A percentile compares a stretch with the other conserved stretches of the same genome.
These are phyloP conservation scores for Onchidella celtica DNA, from an alignment of 2,888 invertebrate species.

Conservation along the genomic window DNA sequence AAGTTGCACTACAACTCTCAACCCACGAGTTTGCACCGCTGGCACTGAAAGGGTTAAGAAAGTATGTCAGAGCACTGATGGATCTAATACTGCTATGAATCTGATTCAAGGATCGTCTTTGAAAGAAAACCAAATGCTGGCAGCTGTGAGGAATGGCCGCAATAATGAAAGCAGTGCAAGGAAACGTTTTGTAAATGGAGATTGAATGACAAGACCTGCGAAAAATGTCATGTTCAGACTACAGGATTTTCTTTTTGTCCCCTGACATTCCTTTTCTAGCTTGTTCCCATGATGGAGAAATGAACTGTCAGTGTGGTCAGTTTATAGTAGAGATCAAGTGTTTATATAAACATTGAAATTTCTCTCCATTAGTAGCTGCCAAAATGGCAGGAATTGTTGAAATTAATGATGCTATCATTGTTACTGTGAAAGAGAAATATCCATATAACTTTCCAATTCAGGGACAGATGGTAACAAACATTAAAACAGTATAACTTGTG, in stretches of 20 bases:
- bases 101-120: not conserved
- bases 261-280: not conserved
- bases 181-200: not conserved
- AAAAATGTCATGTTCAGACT: not conserved
- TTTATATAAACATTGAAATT: not conserved
- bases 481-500: too few species aligned
- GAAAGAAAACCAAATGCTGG: not conserved
- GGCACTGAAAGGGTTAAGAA: not conserved
- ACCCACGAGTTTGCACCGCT: too few species aligned
- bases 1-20: too few species aligned
- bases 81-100: not conserved
- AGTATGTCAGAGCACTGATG: not conserved
- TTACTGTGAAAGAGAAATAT: too few species aligned
- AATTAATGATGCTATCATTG: not conserved
- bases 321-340: not conserved
- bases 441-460: too few species aligned
- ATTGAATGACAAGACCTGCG: not conserved
- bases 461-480: too few species aligned
- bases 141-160: not conserved
- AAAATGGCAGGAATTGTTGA: not conserved
- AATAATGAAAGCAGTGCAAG: not conserved
- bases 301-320: not conserved
- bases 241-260: not conserved
- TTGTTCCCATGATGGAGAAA: not conserved
- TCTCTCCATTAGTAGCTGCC: not conserved